Evolutionary conservation across 2,888 invertebrate species (phyloP).

Genomic region (Minunthozetes semirufus): DNA sequence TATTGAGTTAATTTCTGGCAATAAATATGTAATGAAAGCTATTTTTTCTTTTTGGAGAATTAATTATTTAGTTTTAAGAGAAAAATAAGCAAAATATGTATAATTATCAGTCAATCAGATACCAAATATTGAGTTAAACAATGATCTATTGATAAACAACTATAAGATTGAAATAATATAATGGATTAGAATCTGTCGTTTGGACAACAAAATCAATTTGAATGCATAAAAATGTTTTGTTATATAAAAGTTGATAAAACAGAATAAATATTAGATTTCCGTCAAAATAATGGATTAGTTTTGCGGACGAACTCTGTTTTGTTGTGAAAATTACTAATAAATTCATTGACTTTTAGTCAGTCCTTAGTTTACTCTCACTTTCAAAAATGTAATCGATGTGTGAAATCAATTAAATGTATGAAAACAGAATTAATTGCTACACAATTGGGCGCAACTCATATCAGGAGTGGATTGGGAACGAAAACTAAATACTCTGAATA

Average conservation of each 20-base stretch:
- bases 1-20: background rate
- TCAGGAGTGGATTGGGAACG: background rate
- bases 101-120: constrained; percentile 15
- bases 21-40: background rate
- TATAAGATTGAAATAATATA: background rate
- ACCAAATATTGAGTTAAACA: background rate
- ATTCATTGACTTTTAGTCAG: no score
- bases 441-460: background rate
- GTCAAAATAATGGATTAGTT: no score
- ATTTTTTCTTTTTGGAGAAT: background rate
- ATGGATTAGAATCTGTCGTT: background rate
- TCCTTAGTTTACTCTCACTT: no score
- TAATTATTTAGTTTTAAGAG: background rate
- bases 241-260: no score
- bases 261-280: no score
- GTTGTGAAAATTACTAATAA: no score
- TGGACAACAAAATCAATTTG: background rate
- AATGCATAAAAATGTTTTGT: background rate
- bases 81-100: background rate
- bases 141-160: background rate
- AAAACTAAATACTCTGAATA: background rate
- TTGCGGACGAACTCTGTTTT: no score
- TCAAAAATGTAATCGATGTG: no score
- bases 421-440: background rate
- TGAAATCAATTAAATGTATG: no score